A percentile compares a stretch with the other conserved stretches of the same genome.
Conservation (phyloP, 2,888 invertebrate genomes). For the Drosophila kuntzei region DNA sequence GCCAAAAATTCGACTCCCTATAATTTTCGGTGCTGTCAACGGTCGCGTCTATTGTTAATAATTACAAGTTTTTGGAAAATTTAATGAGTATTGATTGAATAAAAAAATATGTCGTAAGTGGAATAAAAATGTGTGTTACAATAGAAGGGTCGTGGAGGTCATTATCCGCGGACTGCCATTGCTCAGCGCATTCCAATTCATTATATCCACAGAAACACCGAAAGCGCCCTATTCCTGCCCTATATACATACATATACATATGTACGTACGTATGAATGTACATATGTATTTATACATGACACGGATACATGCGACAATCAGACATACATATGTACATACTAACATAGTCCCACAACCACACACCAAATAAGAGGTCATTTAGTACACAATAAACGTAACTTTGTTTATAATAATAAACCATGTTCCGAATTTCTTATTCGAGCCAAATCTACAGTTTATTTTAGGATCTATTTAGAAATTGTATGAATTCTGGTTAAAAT, state of each 20-base stretch:
- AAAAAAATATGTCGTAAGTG: conserved; percentile 58
- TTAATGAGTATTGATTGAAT: conserved; percentile 84
- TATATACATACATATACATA: conserved; percentile 25
- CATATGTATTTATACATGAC: conserved; percentile 22
- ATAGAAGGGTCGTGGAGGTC: conserved; percentile 66
- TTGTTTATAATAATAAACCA: conserved; percentile 21
- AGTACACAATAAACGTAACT: conserved; percentile 27
- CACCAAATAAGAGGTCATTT: conserved; percentile 43
- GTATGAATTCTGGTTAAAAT: neutral
- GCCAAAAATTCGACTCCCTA: neutral
- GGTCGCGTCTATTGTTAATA: conserved; percentile 58
- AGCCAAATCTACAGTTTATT: neutral
- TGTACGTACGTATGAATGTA: conserved; percentile 2
- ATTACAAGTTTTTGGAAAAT: conserved; percentile 77
- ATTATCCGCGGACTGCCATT: conserved; percentile 54
- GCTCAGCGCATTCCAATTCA: conserved; percentile 67
- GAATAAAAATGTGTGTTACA: conserved; percentile 59
- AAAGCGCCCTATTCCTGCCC: conserved; percentile 33
- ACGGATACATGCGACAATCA: conserved; percentile 34
- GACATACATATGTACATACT: conserved; percentile 11
- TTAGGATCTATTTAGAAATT: neutral
- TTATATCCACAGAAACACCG: conserved; percentile 58
- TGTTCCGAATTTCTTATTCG: neutral
- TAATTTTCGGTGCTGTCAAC: conserved; percentile 19
- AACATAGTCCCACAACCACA: conserved; percentile 16